phyloP scores from a whole-genome alignment of 2,888 invertebrate genomes.

The Acronicta psi region DNA sequence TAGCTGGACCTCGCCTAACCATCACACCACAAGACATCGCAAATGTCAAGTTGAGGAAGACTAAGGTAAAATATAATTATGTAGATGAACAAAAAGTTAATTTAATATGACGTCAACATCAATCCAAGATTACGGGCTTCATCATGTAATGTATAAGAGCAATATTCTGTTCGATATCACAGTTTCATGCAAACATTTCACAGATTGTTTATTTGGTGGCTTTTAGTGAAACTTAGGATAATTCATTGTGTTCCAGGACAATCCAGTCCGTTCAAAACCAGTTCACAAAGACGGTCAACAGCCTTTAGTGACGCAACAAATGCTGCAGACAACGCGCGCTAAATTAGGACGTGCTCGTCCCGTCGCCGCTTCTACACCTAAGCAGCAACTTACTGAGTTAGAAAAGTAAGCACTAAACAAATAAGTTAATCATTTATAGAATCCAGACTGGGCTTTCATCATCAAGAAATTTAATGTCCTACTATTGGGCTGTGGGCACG shows the following conservation, averaged over 20 bases:
- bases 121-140: too few relatives aligned
- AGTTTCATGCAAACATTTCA: too few relatives aligned
- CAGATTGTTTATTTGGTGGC: too few relatives aligned
- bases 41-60: conserved; percentile 82
- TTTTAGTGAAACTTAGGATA: neutral
- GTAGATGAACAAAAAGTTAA: too few relatives aligned
- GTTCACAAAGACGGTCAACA: conserved; percentile 63
- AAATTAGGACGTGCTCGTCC: conserved; percentile 83
- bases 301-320: conserved; percentile 80
- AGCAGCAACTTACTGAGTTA: conserved; percentile 79
- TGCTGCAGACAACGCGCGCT: conserved; percentile 81
- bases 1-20: conserved; percentile 74
- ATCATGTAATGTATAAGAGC: too few relatives aligned
- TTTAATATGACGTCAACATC: too few relatives aligned
- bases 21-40: conserved; percentile 86
- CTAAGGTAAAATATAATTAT: conserved; percentile 71
- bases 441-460: too few relatives aligned
- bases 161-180: too few relatives aligned
- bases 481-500: too few relatives aligned
- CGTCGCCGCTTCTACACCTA: conserved; percentile 84
- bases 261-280: conserved; percentile 75
- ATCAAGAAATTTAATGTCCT: too few relatives aligned
- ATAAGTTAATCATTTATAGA: too few relatives aligned
- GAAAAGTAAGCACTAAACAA: conserved; percentile 72
- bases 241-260: conserved; percentile 67